phyloP scores from a whole-genome alignment of 2,797 vertebrate genomes.

The Liparis tanakae region DNA sequence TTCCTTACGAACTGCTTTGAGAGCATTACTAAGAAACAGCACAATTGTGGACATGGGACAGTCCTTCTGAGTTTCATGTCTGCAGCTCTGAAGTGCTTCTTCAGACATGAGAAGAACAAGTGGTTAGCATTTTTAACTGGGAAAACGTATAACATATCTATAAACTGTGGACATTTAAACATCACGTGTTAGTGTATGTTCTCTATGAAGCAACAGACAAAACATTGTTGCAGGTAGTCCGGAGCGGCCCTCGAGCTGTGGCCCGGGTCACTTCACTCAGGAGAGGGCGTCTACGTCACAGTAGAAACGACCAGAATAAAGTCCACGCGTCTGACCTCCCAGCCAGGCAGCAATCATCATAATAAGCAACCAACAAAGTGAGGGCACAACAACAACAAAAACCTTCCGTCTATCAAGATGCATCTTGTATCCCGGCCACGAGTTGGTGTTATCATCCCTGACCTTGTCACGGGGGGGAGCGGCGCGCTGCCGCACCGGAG shows the following conservation, averaged over 20 bases:
- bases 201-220: neutral
- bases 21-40: neutral
- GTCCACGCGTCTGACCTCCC: neutral
- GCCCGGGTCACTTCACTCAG: neutral
- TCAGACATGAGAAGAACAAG: neutral
- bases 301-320: conserved; percentile 30
- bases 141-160: neutral
- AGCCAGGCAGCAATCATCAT: neutral
- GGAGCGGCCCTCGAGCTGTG: conserved; percentile 9
- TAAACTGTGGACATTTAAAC: neutral
- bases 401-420: neutral
- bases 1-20: neutral
- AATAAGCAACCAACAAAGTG: neutral
- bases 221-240: neutral
- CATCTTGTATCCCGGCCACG: neutral
- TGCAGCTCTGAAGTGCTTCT: neutral
- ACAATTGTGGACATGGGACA: neutral
- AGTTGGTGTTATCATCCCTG: neutral
- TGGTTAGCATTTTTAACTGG: neutral
- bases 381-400: neutral
- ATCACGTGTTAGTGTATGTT: neutral
- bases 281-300: conserved; percentile 25
- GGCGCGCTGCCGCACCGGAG: neutral
- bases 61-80: neutral
- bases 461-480: no score